phyloP scores from a whole-genome alignment of 2,888 invertebrate species.

The Nemotelus nigrinus region DNA sequence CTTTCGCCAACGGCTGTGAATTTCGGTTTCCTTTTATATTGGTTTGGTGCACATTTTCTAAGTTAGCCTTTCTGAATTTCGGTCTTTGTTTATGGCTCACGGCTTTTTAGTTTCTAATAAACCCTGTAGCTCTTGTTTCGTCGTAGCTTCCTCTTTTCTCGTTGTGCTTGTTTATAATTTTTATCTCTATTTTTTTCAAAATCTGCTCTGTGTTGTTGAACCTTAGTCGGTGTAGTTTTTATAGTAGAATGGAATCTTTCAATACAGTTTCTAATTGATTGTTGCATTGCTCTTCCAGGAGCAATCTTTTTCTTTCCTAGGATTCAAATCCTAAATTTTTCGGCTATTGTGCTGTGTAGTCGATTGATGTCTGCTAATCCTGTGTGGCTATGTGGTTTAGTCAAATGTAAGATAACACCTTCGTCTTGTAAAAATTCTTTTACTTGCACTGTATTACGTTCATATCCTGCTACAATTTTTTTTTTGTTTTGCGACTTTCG shows the following conservation, averaged over 20 bases:
- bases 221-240: neutral
- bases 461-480: conserved; percentile 26
- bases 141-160: neutral
- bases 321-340: conserved; percentile 19
- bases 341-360: conserved; percentile 9
- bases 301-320: neutral
- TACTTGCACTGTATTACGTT: conserved; percentile 12
- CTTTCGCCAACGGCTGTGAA: too few species aligned
- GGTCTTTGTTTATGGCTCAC: conserved; percentile 28
- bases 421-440: conserved; percentile 17
- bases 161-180: conserved; percentile 1
- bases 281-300: neutral
- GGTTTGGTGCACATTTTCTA: conserved; percentile 4
- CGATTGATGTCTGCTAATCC: conserved; percentile 22
- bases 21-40: conserved; percentile 1
- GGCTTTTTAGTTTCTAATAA: conserved; percentile 35
- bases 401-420: conserved; percentile 6
- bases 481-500: neutral
- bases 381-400: conserved; percentile 20
- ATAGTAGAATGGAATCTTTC: neutral
- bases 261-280: neutral
- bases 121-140: conserved; percentile 19
- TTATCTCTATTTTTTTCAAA: neutral
- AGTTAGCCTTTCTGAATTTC: conserved; percentile 22
- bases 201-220: neutral